phyloP scores from a whole-genome alignment of 2,797 vertebrate genomes.

The Huso huso region DNA sequence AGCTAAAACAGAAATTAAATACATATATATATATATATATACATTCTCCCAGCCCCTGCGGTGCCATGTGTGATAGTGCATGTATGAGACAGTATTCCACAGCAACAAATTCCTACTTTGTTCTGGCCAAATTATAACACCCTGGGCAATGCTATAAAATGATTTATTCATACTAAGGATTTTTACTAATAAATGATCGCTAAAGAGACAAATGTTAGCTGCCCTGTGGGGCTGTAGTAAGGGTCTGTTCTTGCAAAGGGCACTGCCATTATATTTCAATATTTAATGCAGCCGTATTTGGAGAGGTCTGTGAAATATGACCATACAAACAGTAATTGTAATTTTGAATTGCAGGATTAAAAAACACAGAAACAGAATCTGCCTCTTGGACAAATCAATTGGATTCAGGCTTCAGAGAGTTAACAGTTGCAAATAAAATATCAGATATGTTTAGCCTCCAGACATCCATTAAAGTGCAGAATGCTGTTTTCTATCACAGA shows the following conservation, averaged over 20 bases:
- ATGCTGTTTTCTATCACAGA: slow-evolving; percentile 88
- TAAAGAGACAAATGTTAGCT: background rate
- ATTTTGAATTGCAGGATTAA: slow-evolving; percentile 7
- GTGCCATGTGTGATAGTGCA: too few relatives aligned
- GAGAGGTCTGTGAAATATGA: slow-evolving; percentile 12
- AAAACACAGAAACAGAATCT: slow-evolving; percentile 32
- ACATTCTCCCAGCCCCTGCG: too few relatives aligned
- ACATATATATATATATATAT: too few relatives aligned
- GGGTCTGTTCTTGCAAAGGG: background rate
- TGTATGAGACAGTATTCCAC: background rate
- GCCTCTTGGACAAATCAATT: slow-evolving; percentile 31
- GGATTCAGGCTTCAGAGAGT: slow-evolving; percentile 65
- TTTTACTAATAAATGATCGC: slow-evolving; percentile 1
- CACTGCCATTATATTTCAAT: background rate
- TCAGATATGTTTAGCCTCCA: slow-evolving; percentile 83
- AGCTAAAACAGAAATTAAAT: too few relatives aligned
- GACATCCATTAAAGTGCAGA: slow-evolving; percentile 91
- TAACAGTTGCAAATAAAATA: slow-evolving; percentile 77
- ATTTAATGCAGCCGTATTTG: background rate
- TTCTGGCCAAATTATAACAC: background rate
- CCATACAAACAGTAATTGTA: slow-evolving; percentile 14
- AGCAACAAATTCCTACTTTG: background rate
- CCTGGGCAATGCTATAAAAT: background rate
- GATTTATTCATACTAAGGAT: background rate
- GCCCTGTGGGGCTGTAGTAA: background rate